Percentiles rank a stretch among this genome's conserved stretches.
Evolutionary conservation across 2,888 invertebrate genomes (phyloP).

Genomic region (Yponomeuta plumbellus): DNA sequence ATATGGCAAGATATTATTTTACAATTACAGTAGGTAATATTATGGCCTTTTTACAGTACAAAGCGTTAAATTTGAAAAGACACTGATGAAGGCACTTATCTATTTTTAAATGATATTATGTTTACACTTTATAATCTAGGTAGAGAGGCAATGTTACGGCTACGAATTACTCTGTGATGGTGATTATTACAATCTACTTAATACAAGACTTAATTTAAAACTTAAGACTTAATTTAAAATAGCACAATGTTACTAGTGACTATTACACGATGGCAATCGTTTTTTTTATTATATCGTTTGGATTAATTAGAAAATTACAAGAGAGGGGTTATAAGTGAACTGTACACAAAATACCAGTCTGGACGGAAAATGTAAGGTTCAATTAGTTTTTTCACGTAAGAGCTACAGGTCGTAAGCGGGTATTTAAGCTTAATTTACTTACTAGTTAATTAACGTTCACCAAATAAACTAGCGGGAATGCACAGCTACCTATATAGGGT

Average conservation of each 20-base stretch:
- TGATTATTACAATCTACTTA: slow-evolving; percentile 11
- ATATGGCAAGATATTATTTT: background rate
- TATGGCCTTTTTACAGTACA: background rate
- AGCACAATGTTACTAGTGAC: slow-evolving; percentile 60
- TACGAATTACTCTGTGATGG: background rate
- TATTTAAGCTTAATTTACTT: no score
- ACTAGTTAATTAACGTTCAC: no score
- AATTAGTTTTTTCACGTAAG: background rate
- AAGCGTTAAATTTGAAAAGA: background rate
- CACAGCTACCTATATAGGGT: no score
- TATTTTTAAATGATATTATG: background rate
- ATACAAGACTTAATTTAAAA: slow-evolving; percentile 27
- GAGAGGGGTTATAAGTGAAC: background rate
- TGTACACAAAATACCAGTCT: slow-evolving; percentile 5
- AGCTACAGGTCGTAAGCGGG: background rate
- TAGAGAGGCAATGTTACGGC: slow-evolving; percentile 13
- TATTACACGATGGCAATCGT: slow-evolving; percentile 58
- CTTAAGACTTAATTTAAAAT: slow-evolving; percentile 30
- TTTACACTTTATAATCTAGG: background rate
- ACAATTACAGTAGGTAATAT: background rate
- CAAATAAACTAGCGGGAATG: no score
- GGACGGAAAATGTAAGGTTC: slow-evolving; percentile 13
- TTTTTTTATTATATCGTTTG: slow-evolving; percentile 10
- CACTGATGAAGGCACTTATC: background rate
- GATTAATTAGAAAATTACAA: background rate